Evolutionary conservation across 1,140 invertebrate species (phyloP).

Genomic region (Hylaeus anthracinus): DNA sequence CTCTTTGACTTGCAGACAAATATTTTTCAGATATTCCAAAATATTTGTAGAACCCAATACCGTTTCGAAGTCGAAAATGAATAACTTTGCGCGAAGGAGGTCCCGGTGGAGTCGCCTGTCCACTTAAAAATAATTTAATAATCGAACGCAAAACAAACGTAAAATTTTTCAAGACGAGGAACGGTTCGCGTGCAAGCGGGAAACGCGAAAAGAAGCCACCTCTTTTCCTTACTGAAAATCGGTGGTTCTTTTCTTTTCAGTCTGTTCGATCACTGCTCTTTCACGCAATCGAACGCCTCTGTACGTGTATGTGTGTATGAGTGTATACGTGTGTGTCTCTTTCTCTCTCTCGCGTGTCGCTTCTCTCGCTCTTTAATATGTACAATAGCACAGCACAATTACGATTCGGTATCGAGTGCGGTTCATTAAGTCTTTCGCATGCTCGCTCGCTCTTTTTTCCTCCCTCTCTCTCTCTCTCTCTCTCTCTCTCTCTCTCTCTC

Average conservation of each 20-base stretch:
- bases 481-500: constrained; percentile 1
- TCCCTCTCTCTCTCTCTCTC: constrained; percentile 1
- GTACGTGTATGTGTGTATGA: neutral
- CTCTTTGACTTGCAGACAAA: too few relatives aligned
- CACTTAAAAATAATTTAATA: neutral
- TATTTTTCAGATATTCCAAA: too few relatives aligned
- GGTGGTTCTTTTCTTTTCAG: constrained; percentile 9
- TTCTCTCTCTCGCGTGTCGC: constrained; percentile 8
- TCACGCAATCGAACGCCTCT: constrained; percentile 17
- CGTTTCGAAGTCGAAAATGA: too few relatives aligned
- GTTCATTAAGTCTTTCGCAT: constrained; percentile 42
- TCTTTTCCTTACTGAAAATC: constrained; percentile 22
- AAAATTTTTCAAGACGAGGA: neutral
- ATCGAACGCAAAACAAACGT: constrained; percentile 3
- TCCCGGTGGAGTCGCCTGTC: neutral
- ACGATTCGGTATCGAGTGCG: constrained; percentile 71
- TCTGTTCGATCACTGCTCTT: neutral
- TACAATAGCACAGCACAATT: constrained; percentile 77
- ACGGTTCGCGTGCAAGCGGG: constrained; percentile 28
- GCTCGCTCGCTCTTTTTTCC: constrained; percentile 1
- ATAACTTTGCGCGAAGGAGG: neutral
- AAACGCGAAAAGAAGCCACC: constrained; percentile 34
- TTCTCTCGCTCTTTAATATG: constrained; percentile 60
- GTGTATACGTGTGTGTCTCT: too few relatives aligned
- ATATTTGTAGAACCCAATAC: too few relatives aligned